phyloP scores from a whole-genome alignment of 1,140 invertebrate species.

The Antheraea mylitta region DNA sequence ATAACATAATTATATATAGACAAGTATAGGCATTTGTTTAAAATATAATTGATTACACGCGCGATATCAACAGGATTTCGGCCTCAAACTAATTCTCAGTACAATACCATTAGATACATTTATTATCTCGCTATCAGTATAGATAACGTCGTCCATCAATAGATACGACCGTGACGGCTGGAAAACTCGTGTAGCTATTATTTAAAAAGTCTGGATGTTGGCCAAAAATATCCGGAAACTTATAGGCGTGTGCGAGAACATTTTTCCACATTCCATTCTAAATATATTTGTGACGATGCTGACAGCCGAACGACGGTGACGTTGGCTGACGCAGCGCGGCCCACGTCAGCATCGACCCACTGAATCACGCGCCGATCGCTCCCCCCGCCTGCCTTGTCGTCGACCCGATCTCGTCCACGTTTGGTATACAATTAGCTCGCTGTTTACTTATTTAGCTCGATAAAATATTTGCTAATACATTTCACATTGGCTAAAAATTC shows the following conservation, averaged over 20 bases:
- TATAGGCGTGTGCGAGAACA: slow-evolving; percentile 46
- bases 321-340: slow-evolving; percentile 45
- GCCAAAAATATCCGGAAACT: slow-evolving; percentile 58
- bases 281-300: slow-evolving; percentile 65
- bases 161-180: not conserved
- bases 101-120: not conserved
- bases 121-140: slow-evolving; percentile 4
- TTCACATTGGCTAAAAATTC: slow-evolving; percentile 1
- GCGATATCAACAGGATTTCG: not conserved
- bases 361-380: slow-evolving; percentile 46
- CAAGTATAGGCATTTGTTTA: not conserved
- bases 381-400: slow-evolving; percentile 18
- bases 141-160: slow-evolving; percentile 4
- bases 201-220: slow-evolving; percentile 36
- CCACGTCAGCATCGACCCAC: slow-evolving; percentile 35
- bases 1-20: not conserved
- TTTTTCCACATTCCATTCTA: slow-evolving; percentile 68
- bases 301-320: slow-evolving; percentile 39
- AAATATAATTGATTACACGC: not conserved
- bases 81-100: not conserved
- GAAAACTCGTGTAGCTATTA: slow-evolving; percentile 7
- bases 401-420: not conserved
- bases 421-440: not conserved
- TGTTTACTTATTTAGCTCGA: not conserved
- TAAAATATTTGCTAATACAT: slow-evolving; percentile 2